phyloP scores from a whole-genome alignment of 2,113 vertebrate species.

The Xyliphius kryptos region DNA sequence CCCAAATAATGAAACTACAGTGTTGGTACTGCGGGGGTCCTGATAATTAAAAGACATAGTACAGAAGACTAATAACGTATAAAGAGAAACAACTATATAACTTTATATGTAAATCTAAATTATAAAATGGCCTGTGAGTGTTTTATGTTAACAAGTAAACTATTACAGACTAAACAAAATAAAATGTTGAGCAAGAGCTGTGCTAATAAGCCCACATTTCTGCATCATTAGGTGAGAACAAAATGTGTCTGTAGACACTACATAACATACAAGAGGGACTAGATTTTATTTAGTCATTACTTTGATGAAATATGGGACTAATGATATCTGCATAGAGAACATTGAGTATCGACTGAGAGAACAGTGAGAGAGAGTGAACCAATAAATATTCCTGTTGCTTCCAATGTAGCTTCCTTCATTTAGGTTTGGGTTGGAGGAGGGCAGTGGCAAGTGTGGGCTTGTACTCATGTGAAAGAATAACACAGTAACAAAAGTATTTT shows the following conservation, averaged over 20 bases:
- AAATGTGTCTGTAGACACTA: background rate
- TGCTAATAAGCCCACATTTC: constrained; percentile 5
- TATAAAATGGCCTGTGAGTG: no score
- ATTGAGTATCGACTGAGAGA: constrained; percentile 13
- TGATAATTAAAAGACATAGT: no score
- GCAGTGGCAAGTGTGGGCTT: constrained; percentile 8
- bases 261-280: background rate
- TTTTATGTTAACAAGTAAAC: no score
- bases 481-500: no score
- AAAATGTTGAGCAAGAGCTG: constrained; percentile 7
- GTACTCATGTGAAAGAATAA: constrained; percentile 1
- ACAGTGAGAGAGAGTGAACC: constrained; percentile 16
- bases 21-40: no score
- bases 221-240: constrained; percentile 2
- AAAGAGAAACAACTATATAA: no score
- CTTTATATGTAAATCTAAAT: no score
- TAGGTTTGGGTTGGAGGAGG: constrained; percentile 18
- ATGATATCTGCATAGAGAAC: constrained; percentile 21
- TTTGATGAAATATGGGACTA: background rate
- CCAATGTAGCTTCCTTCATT: constrained; percentile 23
- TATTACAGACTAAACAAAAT: constrained; percentile 7
- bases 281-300: constrained; percentile 8
- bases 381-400: constrained; percentile 36
- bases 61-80: no score
- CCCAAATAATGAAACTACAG: no score